phyloP scores from a whole-genome alignment of 2,797 vertebrate species.

The Lutra lutra region DNA sequence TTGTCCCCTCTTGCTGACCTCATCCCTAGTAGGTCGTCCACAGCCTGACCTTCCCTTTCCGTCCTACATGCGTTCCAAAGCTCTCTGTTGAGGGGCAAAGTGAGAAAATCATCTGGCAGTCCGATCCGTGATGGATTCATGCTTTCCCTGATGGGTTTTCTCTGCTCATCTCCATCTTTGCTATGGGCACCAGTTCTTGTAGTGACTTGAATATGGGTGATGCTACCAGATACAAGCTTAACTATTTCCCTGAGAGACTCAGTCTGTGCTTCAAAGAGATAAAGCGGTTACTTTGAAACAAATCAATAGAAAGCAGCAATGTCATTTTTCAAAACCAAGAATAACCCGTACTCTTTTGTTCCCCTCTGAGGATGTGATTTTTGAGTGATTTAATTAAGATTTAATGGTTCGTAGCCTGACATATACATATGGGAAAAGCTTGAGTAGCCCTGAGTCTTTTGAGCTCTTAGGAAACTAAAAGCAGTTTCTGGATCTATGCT shows the following conservation, averaged over 20 bases:
- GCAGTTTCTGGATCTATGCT: background rate
- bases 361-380: background rate
- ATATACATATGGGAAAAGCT: background rate
- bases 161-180: background rate
- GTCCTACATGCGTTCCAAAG: background rate
- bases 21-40: background rate
- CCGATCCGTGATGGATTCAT: background rate
- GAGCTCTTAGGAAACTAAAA: slow-evolving; percentile 7
- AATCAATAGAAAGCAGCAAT: background rate
- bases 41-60: background rate
- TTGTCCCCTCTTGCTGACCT: background rate
- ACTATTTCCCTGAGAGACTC: background rate
- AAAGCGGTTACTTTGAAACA: background rate
- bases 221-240: background rate
- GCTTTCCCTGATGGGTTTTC: background rate
- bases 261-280: background rate
- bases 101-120: background rate
- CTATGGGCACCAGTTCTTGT: background rate
- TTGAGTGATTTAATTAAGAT: background rate
- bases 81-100: background rate
- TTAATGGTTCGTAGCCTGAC: background rate
- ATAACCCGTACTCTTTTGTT: background rate
- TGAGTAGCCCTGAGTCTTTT: background rate
- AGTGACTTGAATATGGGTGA: background rate
- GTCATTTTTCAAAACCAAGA: background rate